Conservation (phyloP, 1,140 invertebrate genomes). For the Venustaconcha ellipsiformis region DNA sequence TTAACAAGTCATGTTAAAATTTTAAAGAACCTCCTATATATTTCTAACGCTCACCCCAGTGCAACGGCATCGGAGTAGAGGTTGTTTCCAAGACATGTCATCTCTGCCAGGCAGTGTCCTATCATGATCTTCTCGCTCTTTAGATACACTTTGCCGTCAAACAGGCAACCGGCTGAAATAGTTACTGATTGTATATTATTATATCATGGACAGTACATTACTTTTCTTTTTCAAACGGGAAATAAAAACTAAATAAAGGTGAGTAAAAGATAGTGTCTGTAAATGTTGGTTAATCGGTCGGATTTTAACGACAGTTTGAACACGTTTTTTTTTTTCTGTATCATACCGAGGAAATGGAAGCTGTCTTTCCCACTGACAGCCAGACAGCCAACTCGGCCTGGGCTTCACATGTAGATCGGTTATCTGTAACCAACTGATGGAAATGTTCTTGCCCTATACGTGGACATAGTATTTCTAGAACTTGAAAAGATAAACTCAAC, state of each 20-base stretch:
- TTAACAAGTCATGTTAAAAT: too few species aligned
- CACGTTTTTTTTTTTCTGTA: too few species aligned
- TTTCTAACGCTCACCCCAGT: too few species aligned
- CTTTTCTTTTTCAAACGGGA: too few species aligned
- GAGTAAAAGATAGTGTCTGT: too few species aligned
- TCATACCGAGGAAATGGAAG: neutral
- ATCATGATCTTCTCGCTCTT: slow-evolving; percentile 31
- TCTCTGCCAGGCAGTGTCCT: slow-evolving; percentile 21
- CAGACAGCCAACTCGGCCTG: neutral
- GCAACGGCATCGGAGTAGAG: neutral
- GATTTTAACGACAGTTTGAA: too few species aligned
- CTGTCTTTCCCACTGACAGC: neutral
- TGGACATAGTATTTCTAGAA: too few species aligned
- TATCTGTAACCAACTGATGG: neutral
- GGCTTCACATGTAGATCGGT: neutral
- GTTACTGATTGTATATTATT: neutral
- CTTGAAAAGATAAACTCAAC: too few species aligned
- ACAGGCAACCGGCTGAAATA: slow-evolving; percentile 27
- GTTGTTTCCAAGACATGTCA: slow-evolving; percentile 34
- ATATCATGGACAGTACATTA: too few species aligned
- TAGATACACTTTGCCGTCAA: slow-evolving; percentile 28
- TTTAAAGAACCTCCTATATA: too few species aligned
- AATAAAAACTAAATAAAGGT: too few species aligned
- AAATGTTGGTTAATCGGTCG: too few species aligned
- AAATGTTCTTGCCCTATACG: neutral